Evolutionary conservation across 2,888 invertebrate species (phyloP).

Genomic region (Micoletzkya japonica): DNA sequence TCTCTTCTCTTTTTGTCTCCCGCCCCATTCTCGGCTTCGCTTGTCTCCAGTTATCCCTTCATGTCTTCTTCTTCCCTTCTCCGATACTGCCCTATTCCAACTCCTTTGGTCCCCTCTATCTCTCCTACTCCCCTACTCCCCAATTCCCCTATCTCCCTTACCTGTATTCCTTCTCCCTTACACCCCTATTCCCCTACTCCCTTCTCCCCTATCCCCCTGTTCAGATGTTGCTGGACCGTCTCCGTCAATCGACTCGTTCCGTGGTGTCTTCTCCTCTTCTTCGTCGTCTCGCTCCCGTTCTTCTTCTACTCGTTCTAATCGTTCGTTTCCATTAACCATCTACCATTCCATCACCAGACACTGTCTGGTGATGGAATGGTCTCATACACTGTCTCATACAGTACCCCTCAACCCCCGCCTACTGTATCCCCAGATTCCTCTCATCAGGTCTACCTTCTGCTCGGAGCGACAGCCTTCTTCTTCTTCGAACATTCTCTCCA

Average conservation of each 20-base stretch:
- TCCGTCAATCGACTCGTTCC: slow-evolving; percentile 14
- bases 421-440: slow-evolving; percentile 5
- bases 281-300: slow-evolving; percentile 26
- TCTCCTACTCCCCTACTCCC: too few relatives aligned
- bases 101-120: too few relatives aligned
- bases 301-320: slow-evolving; percentile 30
- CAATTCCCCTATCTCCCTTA: not conserved
- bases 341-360: not conserved
- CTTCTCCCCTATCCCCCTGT: not conserved
- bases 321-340: not conserved
- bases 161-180: too few relatives aligned
- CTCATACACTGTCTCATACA: not conserved
- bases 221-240: slow-evolving; percentile 19
- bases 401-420: not conserved
- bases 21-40: not conserved
- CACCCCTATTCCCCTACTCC: not conserved
- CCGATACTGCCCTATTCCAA: too few relatives aligned
- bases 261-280: slow-evolving; percentile 25
- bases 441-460: slow-evolving; percentile 40
- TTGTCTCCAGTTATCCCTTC: not conserved
- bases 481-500: slow-evolving; percentile 49
- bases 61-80: too few relatives aligned
- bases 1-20: not conserved
- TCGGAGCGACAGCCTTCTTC: slow-evolving; percentile 54
- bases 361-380: not conserved